Evolutionary conservation across 2,888 invertebrate genomes (phyloP), one percentile per base, ranked within the genome.

Genomic region (Smittia sp.): DNA sequence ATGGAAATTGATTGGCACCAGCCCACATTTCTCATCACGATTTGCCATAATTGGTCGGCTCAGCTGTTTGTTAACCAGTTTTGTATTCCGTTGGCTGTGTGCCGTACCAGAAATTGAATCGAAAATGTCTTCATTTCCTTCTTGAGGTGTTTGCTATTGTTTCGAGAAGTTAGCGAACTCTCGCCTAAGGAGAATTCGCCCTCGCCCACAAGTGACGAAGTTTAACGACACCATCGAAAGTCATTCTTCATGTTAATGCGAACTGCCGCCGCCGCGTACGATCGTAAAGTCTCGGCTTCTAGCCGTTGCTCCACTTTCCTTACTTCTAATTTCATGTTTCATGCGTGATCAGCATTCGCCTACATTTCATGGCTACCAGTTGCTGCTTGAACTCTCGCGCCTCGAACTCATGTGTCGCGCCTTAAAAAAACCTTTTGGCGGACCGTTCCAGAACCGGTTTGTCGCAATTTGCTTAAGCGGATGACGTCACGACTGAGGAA

Each of bases 311-410:
- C 15, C n/a, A 11, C 38, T 38, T 38, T 38, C 11, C n/a, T n/a
- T n/a, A 32, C 32, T 6, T 32, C 3, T 22, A 13, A 58, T 58
- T 58, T 58, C 22, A 18, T 58, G 58, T 58, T 22, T 58, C 20
- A 22, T 58, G 58, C 58, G 58, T 58, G 58, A 58, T 46, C 46
- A 46, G 15, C 46, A 58, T 22, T 22, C 22, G 46, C 46, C 2
- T 58, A n/a, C n/a, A n/a, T 58, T 58, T 58, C 58, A 58, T 58
- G 58, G 58, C n/a, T 58, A 46, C 46, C 13, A 46, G n/a, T 46
- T 46, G 15, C 58, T 22, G 58, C 58, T 22, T 58, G n/a, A 32
- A 32, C 46, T 58, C 58, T 58, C 58, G 3, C 7, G 58, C 22
- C 9, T 18, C 58, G 22, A 58, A 18, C 58, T 13, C 18, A 58